Conservation (phyloP, 2,888 invertebrate genomes). For the Phrixothrix hirtus region DNA sequence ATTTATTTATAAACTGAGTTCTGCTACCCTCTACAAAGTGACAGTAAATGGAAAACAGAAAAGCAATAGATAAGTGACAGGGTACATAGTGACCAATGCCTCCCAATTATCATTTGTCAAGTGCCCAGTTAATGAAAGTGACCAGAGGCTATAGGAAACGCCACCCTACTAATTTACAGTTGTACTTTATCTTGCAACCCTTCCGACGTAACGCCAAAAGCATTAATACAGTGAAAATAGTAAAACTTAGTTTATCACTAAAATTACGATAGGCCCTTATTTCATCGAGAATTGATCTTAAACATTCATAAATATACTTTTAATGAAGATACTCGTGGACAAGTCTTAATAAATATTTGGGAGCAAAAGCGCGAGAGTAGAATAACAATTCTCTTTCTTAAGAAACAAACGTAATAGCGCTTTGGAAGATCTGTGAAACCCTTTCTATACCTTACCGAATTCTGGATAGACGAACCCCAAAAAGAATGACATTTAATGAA, state of each 20-base stretch:
- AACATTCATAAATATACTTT: too few species aligned
- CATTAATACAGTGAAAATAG: too few species aligned
- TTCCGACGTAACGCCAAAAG: conserved; percentile 38
- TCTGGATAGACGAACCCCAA: conserved; percentile 35
- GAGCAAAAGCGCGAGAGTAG: not conserved
- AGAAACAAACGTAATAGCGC: conserved; percentile 35
- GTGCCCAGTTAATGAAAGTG: conserved; percentile 58
- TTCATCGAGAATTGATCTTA: too few species aligned
- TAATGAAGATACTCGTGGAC: too few species aligned
- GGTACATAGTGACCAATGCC: conserved; percentile 55
- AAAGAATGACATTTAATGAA: conserved; percentile 57
- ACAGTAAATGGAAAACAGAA: conserved; percentile 50
- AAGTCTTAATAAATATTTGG: not conserved
- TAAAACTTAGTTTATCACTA: too few species aligned
- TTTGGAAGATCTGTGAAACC: conserved; percentile 47
- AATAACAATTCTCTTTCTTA: conserved; percentile 24
- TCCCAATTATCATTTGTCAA: conserved; percentile 59
- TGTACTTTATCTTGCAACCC: conserved; percentile 57
- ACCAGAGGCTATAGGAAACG: conserved; percentile 53
- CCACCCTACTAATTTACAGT: conserved; percentile 54
- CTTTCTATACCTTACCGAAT: conserved; percentile 37
- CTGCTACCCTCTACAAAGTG: conserved; percentile 44
- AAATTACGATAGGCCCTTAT: too few species aligned
- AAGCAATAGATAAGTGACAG: conserved; percentile 54
- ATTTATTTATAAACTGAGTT: conserved; percentile 30